A percentile compares a stretch with the other conserved stretches of the same genome.
phyloP scores from a whole-genome alignment of 2,797 vertebrate genomes.

The Pipistrellus pipistrellus region DNA sequence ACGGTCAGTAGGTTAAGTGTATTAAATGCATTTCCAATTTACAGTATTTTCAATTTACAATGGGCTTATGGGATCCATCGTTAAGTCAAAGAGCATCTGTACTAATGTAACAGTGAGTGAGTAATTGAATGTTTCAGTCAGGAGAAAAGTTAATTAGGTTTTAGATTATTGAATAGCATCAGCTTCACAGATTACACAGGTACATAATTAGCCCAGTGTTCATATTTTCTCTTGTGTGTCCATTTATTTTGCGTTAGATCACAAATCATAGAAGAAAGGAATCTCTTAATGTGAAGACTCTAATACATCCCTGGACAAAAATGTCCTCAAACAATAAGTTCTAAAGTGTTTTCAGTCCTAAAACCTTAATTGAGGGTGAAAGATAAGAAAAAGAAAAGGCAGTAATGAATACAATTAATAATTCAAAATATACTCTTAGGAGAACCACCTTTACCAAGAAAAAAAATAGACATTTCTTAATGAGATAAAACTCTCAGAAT shows the following conservation, averaged over 20 bases:
- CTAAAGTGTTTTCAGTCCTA: not conserved
- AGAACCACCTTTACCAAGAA: conserved; percentile 11
- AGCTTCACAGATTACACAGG: conserved; percentile 34
- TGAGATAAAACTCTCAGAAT: not conserved
- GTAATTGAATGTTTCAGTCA: conserved; percentile 61
- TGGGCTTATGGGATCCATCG: not conserved
- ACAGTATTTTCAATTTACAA: not conserved
- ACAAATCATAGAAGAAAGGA: not conserved
- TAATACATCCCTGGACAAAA: not conserved
- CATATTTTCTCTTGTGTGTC: conserved; percentile 6
- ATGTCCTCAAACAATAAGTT: not conserved
- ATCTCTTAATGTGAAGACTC: not conserved
- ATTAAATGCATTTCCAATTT: not conserved
- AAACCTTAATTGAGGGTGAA: conserved; percentile 13
- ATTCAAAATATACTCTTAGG: not conserved
- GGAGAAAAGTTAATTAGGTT: conserved; percentile 62
- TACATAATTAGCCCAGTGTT: not conserved
- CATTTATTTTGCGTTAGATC: conserved; percentile 24
- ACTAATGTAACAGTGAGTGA: conserved; percentile 37
- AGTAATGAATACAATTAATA: conserved; percentile 41
- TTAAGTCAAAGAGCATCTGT: not conserved
- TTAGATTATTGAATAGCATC: conserved; percentile 56
- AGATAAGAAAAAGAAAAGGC: not conserved
- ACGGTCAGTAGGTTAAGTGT: not conserved
- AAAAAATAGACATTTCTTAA: conserved; percentile 3